Evolutionary conservation across 1,140 invertebrate genomes (phyloP).

Genomic region (Heliconius melpomene): DNA sequence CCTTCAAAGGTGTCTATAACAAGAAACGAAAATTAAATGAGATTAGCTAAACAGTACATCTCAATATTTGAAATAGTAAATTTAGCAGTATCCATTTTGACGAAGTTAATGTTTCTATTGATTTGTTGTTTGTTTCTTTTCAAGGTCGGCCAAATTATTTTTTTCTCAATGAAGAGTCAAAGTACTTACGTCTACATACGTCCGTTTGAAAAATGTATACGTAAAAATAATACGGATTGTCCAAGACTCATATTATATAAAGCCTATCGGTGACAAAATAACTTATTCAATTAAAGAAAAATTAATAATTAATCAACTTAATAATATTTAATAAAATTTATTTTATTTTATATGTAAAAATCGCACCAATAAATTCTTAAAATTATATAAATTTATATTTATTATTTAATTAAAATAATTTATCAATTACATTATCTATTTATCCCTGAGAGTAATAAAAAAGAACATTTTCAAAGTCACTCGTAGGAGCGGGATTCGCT

Average conservation of each 20-base stretch:
- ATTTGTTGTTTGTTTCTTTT: neutral
- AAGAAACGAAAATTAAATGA: neutral
- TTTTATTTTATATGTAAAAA: neutral
- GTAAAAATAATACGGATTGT: no score
- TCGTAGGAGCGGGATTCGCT: slow-evolving; percentile 55
- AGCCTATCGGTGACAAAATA: no score
- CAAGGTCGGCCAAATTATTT: neutral
- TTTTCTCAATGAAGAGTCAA: neutral
- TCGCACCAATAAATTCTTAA: neutral
- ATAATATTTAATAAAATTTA: no score
- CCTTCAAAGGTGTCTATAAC: neutral
- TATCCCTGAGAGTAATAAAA: slow-evolving; percentile 19
- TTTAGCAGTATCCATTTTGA: neutral
- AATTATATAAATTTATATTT: neutral
- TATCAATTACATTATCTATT: neutral
- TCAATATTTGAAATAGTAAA: neutral
- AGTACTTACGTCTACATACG: neutral
- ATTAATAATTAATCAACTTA: no score
- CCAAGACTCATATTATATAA: no score
- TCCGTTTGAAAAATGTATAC: no score
- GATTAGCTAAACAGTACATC: neutral
- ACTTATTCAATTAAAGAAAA: neutral
- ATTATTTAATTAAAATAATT: neutral
- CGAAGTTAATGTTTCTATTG: neutral
- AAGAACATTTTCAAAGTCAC: slow-evolving; percentile 38